phyloP scores from a whole-genome alignment of 2,888 invertebrate genomes.

The Dryobotodes eremita region DNA sequence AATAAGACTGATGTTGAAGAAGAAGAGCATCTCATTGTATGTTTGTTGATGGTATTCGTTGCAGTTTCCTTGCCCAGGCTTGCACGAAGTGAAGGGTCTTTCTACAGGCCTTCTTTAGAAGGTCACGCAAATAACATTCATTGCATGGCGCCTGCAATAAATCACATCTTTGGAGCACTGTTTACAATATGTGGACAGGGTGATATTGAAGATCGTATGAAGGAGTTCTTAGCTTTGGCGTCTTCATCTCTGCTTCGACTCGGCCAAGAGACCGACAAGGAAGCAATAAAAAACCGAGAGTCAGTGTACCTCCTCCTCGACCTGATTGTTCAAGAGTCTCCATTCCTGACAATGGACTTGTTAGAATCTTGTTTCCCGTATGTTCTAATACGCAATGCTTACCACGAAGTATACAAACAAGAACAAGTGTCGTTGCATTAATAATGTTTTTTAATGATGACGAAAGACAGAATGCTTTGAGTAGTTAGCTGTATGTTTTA shows the following conservation, averaged over 20 bases:
- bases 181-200: slow-evolving; percentile 99
- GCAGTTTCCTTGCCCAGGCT: slow-evolving; percentile 99
- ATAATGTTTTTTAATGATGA: slow-evolving; percentile 73
- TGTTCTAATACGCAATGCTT: slow-evolving; percentile 99
- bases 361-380: slow-evolving; percentile 99
- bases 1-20: slow-evolving; percentile 97
- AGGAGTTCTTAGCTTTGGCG: slow-evolving; percentile 97
- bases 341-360: slow-evolving; percentile 99
- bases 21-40: slow-evolving; percentile 98
- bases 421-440: slow-evolving; percentile 92
- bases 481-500: slow-evolving; percentile 53
- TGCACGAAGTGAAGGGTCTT: slow-evolving; percentile 97
- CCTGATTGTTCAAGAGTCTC: slow-evolving; percentile 99
- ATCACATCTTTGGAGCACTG: slow-evolving; percentile 98
- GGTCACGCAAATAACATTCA: slow-evolving; percentile 99
- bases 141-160: slow-evolving; percentile 99
- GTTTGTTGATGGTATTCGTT: slow-evolving; percentile 99
- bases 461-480: slow-evolving; percentile 68
- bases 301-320: slow-evolving; percentile 99
- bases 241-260: slow-evolving; percentile 98
- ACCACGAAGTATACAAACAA: slow-evolving; percentile 98
- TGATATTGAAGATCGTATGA: slow-evolving; percentile 99
- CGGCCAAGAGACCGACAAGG: slow-evolving; percentile 98
- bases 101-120: slow-evolving; percentile 96
- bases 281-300: slow-evolving; percentile 98